phyloP scores from a whole-genome alignment of 2,113 vertebrate genomes.

The Neopipo cinnamomea region DNA sequence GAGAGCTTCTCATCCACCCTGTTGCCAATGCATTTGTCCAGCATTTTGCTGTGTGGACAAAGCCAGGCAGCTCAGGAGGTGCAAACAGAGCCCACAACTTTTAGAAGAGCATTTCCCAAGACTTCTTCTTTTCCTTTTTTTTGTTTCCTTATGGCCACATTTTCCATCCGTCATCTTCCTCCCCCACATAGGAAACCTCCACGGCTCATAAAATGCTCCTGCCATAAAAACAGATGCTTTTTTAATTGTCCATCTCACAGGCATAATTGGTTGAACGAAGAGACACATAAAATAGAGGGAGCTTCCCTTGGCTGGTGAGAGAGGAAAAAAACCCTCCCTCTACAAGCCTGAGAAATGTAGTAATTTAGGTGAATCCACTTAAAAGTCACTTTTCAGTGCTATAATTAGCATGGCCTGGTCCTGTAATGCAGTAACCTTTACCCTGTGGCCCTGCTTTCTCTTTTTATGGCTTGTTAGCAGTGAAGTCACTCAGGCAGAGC shows the following conservation, averaged over 20 bases:
- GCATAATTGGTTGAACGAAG: not conserved
- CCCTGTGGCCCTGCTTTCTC: not conserved
- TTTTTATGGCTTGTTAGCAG: not conserved
- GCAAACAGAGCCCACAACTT: fast-evolving
- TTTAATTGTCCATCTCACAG: slow-evolving; percentile 51
- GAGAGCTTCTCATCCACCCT: not conserved
- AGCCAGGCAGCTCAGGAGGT: not conserved
- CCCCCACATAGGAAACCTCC: not conserved
- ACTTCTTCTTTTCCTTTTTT: not conserved
- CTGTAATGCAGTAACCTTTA: not conserved
- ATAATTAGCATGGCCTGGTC: not conserved
- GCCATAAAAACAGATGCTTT: slow-evolving; percentile 30
- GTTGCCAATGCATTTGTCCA: not conserved
- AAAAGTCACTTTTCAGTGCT: not conserved
- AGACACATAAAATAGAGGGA: slow-evolving; percentile 14
- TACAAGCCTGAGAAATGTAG: not conserved
- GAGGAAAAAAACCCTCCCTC: not conserved
- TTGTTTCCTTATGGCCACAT: not conserved
- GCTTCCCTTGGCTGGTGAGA: not conserved
- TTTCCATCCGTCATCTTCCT: not conserved
- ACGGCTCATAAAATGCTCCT: not conserved
- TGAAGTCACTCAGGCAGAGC: not conserved
- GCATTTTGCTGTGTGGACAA: not conserved
- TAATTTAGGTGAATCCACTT: not conserved
- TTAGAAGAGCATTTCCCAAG: not conserved